Evolutionary conservation across 64 coral and sea anemone genomes (phyloP), one percentile per base, ranked within the genome.

Genomic region (Dendrophyllia cribrosa): DNA sequence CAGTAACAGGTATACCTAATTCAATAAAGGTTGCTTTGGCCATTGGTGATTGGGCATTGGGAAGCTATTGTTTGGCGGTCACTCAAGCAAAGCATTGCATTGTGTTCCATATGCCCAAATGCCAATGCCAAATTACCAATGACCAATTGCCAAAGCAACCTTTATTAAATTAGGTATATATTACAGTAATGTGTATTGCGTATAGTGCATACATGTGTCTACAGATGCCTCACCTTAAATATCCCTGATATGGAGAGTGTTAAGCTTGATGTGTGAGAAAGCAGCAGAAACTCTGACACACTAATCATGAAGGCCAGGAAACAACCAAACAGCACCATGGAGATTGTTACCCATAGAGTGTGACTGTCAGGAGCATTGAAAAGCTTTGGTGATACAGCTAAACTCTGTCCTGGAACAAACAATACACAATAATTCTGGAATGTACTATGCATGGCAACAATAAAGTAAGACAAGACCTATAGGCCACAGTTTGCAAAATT

Each of bases 271-370:
- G 97, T 99, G 65, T 94, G 94, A 20, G 94, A 90, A 7, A 99
- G 83, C 45, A 99, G 46, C 9, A 99, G 76, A 66, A 95, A 99
- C 58, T 99, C 97, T 0, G 97, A 88, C 11, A 99, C 88, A 74
- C 88, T 96, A 9, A 99, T 86, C 97, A 99, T 99, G 45, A 99
- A 99, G 22, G 97, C 94, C 19, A 99, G 47, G 44, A 93, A 96
- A 43, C 94, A 93, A 0, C 97, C 97, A 88, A 99, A 91, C 62
- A 99, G 69, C 43, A 99, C 94, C 94, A 99, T 93, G 23, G 88
- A 76, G 1, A 66, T 78, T 47, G 91, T 91, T 10, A 65, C 53
- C 13, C 86, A 68, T 7, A 86, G 72, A 20, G 85, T 66, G 46
- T 85, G 43, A 23, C 84, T 45, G 85, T 56, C 87, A 6, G 72